These are phyloP conservation scores for Florisuga fusca DNA, from an alignment of 2,797 vertebrate species.

Conservation along the genomic window DNA sequence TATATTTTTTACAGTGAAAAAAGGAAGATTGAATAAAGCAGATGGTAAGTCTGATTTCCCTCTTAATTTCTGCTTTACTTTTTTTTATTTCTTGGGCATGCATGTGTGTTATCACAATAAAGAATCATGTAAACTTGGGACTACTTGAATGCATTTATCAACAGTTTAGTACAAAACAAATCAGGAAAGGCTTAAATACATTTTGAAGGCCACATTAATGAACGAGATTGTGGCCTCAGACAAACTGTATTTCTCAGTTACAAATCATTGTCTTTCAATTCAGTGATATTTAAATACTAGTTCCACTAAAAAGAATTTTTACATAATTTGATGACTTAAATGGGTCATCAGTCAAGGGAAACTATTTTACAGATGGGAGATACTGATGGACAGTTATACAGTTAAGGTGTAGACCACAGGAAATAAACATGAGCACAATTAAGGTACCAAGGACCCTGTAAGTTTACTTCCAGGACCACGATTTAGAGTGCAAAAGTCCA, in stretches of 20 bases:
- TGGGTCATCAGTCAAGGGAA: not conserved
- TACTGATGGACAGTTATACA: too few species aligned
- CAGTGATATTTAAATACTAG: not conserved
- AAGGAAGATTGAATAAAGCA: conserved; percentile 63
- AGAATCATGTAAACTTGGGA: not conserved
- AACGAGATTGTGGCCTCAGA: not conserved
- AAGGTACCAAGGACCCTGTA: not conserved
- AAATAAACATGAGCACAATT: not conserved
- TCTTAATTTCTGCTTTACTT: not conserved
- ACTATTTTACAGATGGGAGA: not conserved
- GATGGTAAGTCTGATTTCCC: conserved; percentile 51
- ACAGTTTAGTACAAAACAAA: not conserved
- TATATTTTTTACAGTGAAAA: conserved; percentile 63
- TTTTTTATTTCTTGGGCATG: not conserved
- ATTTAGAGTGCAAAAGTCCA: not conserved
- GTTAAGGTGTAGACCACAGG: not conserved
- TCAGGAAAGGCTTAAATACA: not conserved
- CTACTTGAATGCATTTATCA: not conserved
- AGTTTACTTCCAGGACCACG: not conserved
- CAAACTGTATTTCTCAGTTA: not conserved
- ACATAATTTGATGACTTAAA: not conserved
- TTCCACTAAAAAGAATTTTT: not conserved
- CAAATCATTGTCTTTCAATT: not conserved
- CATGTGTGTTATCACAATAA: not conserved
- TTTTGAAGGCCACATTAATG: not conserved